phyloP scores from a whole-genome alignment of 2,113 vertebrate species.

The Osmerus eperlanus region DNA sequence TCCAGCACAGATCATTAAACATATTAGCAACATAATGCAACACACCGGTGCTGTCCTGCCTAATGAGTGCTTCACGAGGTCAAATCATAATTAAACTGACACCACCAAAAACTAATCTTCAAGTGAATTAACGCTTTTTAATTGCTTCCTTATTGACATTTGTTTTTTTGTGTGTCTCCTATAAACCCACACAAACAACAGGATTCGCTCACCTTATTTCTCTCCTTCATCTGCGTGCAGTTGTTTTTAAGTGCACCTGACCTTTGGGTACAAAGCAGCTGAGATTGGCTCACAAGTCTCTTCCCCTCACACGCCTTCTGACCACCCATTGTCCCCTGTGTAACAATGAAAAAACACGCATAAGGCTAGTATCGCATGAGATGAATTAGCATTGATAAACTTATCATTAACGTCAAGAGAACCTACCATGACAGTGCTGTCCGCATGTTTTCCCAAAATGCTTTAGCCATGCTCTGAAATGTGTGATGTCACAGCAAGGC shows the following conservation, averaged over 20 bases:
- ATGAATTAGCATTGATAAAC: too few relatives aligned
- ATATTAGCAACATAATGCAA: background rate
- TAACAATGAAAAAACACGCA: constrained; percentile 16
- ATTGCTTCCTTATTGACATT: background rate
- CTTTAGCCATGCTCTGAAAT: constrained; percentile 53
- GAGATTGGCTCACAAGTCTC: constrained; percentile 66
- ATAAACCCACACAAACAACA: constrained; percentile 13
- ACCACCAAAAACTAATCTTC: constrained; percentile 14
- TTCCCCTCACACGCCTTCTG: constrained; percentile 63
- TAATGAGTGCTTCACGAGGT: constrained; percentile 29
- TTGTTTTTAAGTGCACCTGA: constrained; percentile 56
- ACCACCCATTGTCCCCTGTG: constrained; percentile 67
- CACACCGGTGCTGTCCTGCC: constrained; percentile 29
- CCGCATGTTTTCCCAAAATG: constrained; percentile 59
- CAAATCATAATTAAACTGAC: constrained; percentile 42
- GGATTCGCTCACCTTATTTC: constrained; percentile 63
- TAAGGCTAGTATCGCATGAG: too few relatives aligned
- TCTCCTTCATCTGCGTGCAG: constrained; percentile 45
- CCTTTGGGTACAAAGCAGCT: constrained; percentile 69
- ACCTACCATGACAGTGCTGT: constrained; percentile 59
- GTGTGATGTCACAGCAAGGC: constrained; percentile 64
- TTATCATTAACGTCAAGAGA: background rate
- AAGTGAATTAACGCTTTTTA: too few relatives aligned
- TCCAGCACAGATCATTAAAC: background rate
- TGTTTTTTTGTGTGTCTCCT: background rate